Base-by-base conservation (phyloP, 1,140 invertebrate genomes). In the Zaprionus tsacasi region DNA sequence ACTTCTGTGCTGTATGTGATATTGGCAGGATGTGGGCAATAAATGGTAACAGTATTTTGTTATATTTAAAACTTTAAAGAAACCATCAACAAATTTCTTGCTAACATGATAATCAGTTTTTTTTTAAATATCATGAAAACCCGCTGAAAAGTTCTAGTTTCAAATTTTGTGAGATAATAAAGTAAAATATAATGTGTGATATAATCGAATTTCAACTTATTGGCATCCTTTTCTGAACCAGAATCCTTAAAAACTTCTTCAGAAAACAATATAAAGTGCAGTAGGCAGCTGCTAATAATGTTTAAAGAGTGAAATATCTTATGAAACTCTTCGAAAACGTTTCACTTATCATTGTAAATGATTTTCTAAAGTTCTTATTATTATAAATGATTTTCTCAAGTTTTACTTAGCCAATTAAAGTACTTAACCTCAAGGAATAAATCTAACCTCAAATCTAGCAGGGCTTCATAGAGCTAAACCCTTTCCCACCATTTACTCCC, bases 351-450 rank as follows among this genome's bases (percentile, higher is more conserved):
- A 15, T 45, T 45, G 7, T 15, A 7, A 15, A 15, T 8, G 3
- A 8, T 45, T 15, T 3, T 45, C 7, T 8, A 0, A 45, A 15
- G 1, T 45, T 45, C 6, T 43, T 43, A 15, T 8, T 2, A 15
- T 45, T 45, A 2, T 15, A 7, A 15, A 15, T 8, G 3, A 8
- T 45, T 15, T 3, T 45, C 7, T 8, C 1, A 45, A 15, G 1
- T 45, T 45, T 1, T 3, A 0, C n/a, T 15, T 8, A 15, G 0
- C 7, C 7, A 15, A 45, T 45, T 10, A 45, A 1, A 0, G 0
- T 8, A 15, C 2, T 8, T 43, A 43, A 43, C 40, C 40, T 15
- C 7, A 43, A 43, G n/a, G 0, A 43, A 15, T 6, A 6, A 3
- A 15, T 0, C 40, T 43, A 8, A 43, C n/a, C 40, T 15, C n/a